Evolutionary conservation across 2,113 vertebrate species (phyloP).

Genomic region (Orycteropus afer): DNA sequence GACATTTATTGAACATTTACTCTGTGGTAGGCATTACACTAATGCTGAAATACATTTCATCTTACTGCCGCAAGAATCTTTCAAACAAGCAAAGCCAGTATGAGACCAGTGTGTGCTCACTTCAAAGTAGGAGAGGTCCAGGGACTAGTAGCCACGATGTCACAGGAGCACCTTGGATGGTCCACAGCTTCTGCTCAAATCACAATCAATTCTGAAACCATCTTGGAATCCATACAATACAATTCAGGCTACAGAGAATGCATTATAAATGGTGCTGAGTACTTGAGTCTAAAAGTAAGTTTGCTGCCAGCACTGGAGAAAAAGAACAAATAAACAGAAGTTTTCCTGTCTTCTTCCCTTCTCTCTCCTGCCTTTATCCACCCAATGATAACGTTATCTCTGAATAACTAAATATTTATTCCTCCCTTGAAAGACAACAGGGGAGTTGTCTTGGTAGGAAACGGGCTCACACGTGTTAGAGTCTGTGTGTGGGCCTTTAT

Average conservation of each 20-base stretch:
- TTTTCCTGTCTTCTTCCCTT: background rate
- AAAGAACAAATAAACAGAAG: background rate
- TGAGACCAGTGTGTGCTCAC: background rate
- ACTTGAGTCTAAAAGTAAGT: background rate
- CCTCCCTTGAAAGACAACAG: background rate
- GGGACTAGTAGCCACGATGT: fast-evolving
- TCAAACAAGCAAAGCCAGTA: background rate
- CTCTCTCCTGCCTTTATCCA: background rate
- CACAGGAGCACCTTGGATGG: background rate
- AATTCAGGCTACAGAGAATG: background rate
- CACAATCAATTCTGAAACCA: background rate
- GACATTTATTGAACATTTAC: background rate
- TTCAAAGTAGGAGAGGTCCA: background rate
- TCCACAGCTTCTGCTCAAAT: background rate
- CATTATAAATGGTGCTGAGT: background rate
- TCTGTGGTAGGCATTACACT: background rate
- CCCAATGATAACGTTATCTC: background rate
- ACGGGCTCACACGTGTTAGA: background rate
- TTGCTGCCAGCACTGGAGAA: background rate
- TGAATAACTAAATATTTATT: background rate
- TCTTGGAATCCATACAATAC: background rate
- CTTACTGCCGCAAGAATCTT: background rate
- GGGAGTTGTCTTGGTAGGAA: background rate
- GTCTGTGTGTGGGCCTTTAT: background rate
- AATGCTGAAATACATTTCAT: background rate